Conservation (phyloP, 2,888 invertebrate genomes). For the Acanthosepion lycidas region DNA sequence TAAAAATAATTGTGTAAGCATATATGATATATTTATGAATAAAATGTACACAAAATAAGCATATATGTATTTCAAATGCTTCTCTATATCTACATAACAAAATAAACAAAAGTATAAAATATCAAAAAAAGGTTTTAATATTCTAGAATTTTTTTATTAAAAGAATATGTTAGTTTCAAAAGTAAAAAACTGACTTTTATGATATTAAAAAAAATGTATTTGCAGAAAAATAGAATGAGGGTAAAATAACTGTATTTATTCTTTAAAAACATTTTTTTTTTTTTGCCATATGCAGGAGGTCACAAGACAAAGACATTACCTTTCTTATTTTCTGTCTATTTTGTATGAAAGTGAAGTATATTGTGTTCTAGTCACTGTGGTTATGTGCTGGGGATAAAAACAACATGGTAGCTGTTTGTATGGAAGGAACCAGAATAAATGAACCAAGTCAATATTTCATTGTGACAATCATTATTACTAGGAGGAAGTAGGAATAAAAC, state of each 20-base stretch:
- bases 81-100: background rate
- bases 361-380: background rate
- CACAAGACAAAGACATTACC: background rate
- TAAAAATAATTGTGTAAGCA: background rate
- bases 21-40: background rate
- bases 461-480: background rate
- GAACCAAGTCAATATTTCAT: background rate
- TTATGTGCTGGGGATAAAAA: background rate
- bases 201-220: background rate
- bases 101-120: background rate
- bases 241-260: background rate
- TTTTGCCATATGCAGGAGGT: background rate
- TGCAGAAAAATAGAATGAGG: background rate
- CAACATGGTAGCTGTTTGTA: background rate
- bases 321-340: background rate
- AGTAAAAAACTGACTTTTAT: background rate
- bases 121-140: background rate
- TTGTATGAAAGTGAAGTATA: background rate
- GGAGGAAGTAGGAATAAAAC: background rate
- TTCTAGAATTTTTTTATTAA: background rate
- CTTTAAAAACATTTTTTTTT: background rate
- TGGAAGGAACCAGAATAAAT: background rate
- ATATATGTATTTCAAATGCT: too few species aligned
- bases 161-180: background rate
- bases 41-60: too few species aligned